Percentiles rank a stretch among this genome's conserved stretches.
phyloP scores from a whole-genome alignment of 1,140 invertebrate species.

The Aradophagus sp. region DNA sequence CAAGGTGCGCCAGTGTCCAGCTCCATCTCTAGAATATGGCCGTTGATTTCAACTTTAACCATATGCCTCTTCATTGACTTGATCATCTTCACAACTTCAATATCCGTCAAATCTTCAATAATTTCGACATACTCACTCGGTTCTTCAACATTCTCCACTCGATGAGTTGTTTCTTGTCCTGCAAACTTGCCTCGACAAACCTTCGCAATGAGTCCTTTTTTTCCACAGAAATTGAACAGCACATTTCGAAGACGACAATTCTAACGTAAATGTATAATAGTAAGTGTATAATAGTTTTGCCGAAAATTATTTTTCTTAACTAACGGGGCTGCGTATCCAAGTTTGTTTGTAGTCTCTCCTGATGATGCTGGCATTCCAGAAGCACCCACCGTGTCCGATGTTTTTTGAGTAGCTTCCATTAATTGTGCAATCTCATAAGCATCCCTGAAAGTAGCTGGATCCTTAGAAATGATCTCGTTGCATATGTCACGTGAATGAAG shows the following conservation, averaged over 20 bases:
- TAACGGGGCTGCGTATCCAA: constrained; percentile 6
- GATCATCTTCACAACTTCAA: background rate
- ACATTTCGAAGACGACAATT: too few species aligned
- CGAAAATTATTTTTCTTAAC: background rate
- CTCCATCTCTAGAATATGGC: constrained; percentile 9
- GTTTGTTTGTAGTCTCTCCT: background rate
- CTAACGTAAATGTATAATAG: too few species aligned
- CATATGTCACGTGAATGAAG: constrained; percentile 38
- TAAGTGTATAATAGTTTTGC: too few species aligned
- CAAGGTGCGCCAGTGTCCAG: constrained; percentile 26
- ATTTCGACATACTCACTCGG: constrained; percentile 5
- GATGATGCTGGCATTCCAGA: background rate
- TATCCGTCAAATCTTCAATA: background rate
- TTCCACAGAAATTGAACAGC: too few species aligned
- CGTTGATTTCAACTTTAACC: constrained; percentile 20
- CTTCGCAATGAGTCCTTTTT: too few species aligned
- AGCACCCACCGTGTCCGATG: constrained; percentile 12
- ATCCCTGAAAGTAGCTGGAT: constrained; percentile 22
- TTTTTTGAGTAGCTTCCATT: constrained; percentile 33
- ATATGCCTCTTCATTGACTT: background rate
- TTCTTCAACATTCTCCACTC: background rate
- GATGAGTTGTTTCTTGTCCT: background rate
- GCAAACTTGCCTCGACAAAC: too few species aligned
- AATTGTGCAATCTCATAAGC: constrained; percentile 47
- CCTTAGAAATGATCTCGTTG: constrained; percentile 51